Conservation (phyloP, 2,888 invertebrate species). For the Trichogramma evanescens region DNA sequence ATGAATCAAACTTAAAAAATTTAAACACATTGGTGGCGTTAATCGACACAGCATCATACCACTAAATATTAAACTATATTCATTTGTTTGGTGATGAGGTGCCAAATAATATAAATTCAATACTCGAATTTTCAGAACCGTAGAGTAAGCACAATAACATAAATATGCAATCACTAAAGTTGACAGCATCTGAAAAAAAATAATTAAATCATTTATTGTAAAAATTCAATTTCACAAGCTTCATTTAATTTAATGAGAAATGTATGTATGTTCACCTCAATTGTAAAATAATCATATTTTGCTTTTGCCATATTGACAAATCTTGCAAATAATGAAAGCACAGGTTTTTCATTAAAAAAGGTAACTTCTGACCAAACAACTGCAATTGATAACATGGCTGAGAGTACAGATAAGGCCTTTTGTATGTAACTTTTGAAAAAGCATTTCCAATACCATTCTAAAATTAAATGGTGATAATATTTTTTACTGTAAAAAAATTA, state of each 20-base stretch:
- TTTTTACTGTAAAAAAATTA: constrained; percentile 2
- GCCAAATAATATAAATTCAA: constrained; percentile 96
- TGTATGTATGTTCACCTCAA: constrained; percentile 62
- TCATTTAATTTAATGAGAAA: neutral
- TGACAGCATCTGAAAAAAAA: constrained; percentile 68
- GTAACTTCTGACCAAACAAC: constrained; percentile 99
- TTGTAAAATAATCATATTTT: constrained; percentile 85
- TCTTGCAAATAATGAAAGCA: constrained; percentile 93
- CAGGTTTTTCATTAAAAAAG: constrained; percentile 88
- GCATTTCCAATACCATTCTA: constrained; percentile 98
- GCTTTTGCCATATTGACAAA: constrained; percentile 75
- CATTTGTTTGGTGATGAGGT: constrained; percentile 96
- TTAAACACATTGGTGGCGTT: constrained; percentile 96
- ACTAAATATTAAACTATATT: constrained; percentile 96
- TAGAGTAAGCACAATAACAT: constrained; percentile 96
- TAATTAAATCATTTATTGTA: constrained; percentile 1
- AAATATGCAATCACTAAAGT: constrained; percentile 88
- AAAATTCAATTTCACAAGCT: neutral
- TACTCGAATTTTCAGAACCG: constrained; percentile 90
- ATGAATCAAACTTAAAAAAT: constrained; percentile 94
- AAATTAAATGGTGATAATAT: constrained; percentile 25
- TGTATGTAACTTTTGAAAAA: constrained; percentile 69
- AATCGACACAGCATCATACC: constrained; percentile 97
- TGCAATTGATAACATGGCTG: constrained; percentile 73
- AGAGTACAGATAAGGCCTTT: constrained; percentile 63